These are phyloP conservation scores for Rutilus rutilus DNA, from an alignment of 2,113 vertebrate genomes.

Conservation along the genomic window DNA sequence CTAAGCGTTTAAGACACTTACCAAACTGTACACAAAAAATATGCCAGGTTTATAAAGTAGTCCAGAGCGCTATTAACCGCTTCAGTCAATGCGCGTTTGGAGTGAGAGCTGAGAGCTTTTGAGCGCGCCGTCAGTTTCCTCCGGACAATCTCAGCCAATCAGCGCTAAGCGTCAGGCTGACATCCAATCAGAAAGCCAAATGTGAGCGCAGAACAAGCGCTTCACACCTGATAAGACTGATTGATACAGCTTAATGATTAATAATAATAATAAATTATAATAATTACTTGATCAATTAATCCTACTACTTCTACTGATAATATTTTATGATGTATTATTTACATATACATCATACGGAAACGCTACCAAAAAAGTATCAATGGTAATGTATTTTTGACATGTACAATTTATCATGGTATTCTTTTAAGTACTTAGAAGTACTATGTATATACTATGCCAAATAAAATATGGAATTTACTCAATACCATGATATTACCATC, in stretches of 20 bases:
- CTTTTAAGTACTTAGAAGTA: no score
- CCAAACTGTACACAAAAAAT: not conserved
- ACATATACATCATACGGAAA: no score
- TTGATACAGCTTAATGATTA: not conserved
- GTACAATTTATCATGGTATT: no score
- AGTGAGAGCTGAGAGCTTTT: conserved; percentile 50
- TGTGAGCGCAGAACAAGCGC: conserved; percentile 32
- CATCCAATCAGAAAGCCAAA: conserved; percentile 69
- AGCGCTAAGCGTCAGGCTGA: conserved; percentile 44
- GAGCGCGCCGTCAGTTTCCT: conserved; percentile 44
- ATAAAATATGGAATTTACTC: no score
- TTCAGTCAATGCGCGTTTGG: not conserved
- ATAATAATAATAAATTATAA: not conserved
- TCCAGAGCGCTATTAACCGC: not conserved
- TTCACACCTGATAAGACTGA: conserved; percentile 2
- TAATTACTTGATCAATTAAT: not conserved
- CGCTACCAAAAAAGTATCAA: no score
- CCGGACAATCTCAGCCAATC: conserved; percentile 64
- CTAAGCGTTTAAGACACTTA: not conserved
- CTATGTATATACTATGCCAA: no score
- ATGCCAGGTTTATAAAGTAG: not conserved
- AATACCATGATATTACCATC: no score
- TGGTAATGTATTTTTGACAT: no score
- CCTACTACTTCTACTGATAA: no score
- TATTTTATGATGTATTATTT: no score